A percentile compares a stretch with the other conserved stretches of the same genome.
Conservation (phyloP, 2,888 invertebrate genomes). For the Lithophane leautieri region DNA sequence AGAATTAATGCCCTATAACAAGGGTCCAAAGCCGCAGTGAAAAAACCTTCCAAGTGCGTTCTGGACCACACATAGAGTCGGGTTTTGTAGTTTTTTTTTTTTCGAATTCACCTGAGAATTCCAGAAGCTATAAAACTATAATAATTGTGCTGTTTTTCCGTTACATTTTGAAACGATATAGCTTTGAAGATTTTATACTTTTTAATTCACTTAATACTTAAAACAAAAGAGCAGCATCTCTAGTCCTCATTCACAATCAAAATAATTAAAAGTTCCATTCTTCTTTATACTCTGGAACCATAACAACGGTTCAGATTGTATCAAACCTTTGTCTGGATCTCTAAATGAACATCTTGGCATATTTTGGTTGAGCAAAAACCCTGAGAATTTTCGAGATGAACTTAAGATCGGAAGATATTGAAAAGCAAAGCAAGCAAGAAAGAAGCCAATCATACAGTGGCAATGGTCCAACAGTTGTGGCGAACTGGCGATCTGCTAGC, state of each 20-base stretch:
- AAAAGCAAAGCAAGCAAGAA: slow-evolving; percentile 54
- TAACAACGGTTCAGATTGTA: slow-evolving; percentile 26
- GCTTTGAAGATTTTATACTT: not conserved
- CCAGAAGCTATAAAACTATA: not conserved
- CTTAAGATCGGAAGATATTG: slow-evolving; percentile 46
- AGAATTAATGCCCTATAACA: slow-evolving; percentile 62
- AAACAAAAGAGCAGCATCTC: not conserved
- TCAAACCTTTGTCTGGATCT: slow-evolving; percentile 12
- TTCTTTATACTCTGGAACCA: not conserved
- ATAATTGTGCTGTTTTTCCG: not conserved
- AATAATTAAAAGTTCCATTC: not conserved
- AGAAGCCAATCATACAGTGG: slow-evolving; percentile 46
- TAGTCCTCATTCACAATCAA: not conserved
- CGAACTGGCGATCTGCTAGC: slow-evolving; percentile 30
- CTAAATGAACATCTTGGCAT: slow-evolving; percentile 24
- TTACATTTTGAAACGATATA: not conserved
- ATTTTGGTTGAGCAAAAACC: slow-evolving; percentile 51
- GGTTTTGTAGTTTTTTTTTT: not conserved
- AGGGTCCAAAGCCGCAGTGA: slow-evolving; percentile 37
- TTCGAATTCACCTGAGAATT: slow-evolving; percentile 3
- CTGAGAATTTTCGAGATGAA: slow-evolving; percentile 36
- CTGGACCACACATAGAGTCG: slow-evolving; percentile 8
- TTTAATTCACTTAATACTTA: no score
- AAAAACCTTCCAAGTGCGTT: slow-evolving; percentile 24
- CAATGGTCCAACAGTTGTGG: slow-evolving; percentile 39